Conservation (phyloP, 2,888 invertebrate genomes). For the Myathropa florea region DNA sequence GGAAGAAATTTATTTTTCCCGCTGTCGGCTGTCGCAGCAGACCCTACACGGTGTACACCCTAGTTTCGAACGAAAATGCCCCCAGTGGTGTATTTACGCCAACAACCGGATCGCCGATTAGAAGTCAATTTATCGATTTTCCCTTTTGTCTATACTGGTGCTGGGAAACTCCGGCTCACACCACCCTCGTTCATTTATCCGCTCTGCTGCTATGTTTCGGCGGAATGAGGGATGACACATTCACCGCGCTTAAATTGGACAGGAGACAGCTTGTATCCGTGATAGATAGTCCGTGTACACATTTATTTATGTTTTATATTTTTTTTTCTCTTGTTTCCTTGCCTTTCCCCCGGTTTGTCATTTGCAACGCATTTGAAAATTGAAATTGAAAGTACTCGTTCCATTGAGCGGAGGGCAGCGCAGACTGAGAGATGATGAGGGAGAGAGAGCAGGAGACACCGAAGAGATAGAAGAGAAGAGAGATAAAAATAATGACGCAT, state of each 20-base stretch:
- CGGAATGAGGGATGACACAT: conserved; percentile 64
- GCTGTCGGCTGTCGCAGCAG: background rate
- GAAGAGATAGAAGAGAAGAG: background rate
- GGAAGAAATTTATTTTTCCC: conserved; percentile 65
- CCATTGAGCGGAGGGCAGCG: background rate
- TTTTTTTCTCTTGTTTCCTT: conserved; percentile 16
- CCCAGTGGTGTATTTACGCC: conserved; percentile 64
- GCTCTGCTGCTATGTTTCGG: background rate
- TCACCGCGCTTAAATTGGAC: conserved; percentile 69
- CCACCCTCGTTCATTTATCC: conserved; percentile 64
- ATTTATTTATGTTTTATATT: background rate
- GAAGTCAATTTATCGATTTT: conserved; percentile 71
- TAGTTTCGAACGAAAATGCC: conserved; percentile 47
- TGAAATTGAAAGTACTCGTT: conserved; percentile 45
- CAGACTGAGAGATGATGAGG: background rate
- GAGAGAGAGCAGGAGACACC: background rate
- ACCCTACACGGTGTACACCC: background rate
- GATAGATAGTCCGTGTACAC: conserved; percentile 63
- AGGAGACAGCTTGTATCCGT: conserved; percentile 70
- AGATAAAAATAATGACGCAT: conserved; percentile 66
- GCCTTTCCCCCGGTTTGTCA: conserved; percentile 50
- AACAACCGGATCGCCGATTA: conserved; percentile 60
- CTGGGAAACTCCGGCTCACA: background rate
- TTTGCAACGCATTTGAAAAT: conserved; percentile 68
- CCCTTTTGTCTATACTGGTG: conserved; percentile 46